A percentile compares a stretch with the other conserved stretches of the same genome.
phyloP scores from a whole-genome alignment of 1,140 invertebrate species.

The Drosophila auraria region DNA sequence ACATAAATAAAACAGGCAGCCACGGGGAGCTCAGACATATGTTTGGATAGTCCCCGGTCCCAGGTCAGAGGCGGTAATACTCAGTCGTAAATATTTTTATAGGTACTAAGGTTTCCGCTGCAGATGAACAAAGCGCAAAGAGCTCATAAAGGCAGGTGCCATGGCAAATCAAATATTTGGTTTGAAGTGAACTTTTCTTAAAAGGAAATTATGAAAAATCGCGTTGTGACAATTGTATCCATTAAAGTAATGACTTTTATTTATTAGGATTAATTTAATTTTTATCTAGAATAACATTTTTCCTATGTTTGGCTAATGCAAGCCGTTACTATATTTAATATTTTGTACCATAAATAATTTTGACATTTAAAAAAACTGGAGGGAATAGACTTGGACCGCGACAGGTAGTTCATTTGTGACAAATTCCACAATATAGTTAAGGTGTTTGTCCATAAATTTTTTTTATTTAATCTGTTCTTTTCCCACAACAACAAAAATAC shows the following conservation, averaged over 20 bases:
- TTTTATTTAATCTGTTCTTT: conserved; percentile 1
- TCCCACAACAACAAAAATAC: conserved; percentile 5
- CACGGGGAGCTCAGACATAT: conserved; percentile 61
- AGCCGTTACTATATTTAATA: no score
- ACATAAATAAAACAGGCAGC: conserved; percentile 68
- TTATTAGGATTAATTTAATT: not conserved
- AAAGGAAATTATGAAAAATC: not conserved
- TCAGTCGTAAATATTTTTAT: conserved; percentile 84
- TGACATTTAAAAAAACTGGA: not conserved
- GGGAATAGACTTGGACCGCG: no score
- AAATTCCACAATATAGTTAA: not conserved
- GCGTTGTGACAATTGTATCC: not conserved
- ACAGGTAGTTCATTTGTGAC: no score
- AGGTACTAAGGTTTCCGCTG: conserved; percentile 48
- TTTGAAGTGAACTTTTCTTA: not conserved
- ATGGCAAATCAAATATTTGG: conserved; percentile 28
- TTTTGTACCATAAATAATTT: no score
- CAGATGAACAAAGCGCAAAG: conserved; percentile 40
- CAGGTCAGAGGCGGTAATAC: conserved; percentile 58
- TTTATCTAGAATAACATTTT: no score
- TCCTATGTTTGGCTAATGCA: no score
- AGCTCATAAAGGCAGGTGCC: conserved; percentile 31
- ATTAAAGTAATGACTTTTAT: not conserved
- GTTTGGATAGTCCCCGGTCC: conserved; percentile 58
- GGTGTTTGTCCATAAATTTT: not conserved